Percentiles rank a stretch among this genome's conserved stretches.
These are phyloP conservation scores for Nesogale talazaci DNA, from an alignment of 2,113 vertebrate species.

Conservation along the genomic window DNA sequence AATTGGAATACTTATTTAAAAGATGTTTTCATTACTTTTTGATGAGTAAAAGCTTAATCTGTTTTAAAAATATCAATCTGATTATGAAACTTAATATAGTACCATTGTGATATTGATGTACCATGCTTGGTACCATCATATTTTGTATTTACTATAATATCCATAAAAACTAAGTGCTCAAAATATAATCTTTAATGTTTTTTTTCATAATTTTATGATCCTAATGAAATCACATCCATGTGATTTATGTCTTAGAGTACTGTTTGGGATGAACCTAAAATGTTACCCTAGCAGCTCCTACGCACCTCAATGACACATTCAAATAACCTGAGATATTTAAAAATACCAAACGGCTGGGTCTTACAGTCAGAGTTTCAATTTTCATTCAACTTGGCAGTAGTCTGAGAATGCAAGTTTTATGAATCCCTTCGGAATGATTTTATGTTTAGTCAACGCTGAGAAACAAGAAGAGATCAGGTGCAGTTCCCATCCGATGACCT, in stretches of 20 bases:
- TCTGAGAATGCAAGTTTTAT: background rate
- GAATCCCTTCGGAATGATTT: background rate
- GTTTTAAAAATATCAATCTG: background rate
- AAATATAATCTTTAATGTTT: background rate
- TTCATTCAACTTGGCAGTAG: background rate
- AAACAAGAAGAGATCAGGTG: background rate
- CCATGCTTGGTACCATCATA: background rate
- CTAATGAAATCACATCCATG: too few relatives aligned
- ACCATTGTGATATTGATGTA: background rate
- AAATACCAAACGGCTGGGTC: background rate
- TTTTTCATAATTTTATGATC: background rate
- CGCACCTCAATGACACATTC: background rate
- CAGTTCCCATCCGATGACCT: background rate
- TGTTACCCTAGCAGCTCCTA: background rate
- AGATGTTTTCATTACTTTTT: background rate
- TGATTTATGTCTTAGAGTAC: background rate
- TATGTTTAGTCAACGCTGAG: background rate
- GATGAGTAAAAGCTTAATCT: background rate
- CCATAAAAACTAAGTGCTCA: background rate
- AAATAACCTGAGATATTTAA: background rate
- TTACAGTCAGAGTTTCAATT: background rate
- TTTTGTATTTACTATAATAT: background rate
- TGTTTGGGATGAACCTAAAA: constrained; percentile 6
- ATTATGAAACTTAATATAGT: background rate
- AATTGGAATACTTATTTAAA: constrained; percentile 6